Percentiles rank a stretch among this genome's conserved stretches.
Evolutionary conservation across 2,888 invertebrate genomes (phyloP).

Genomic region (Sceliomorpha sp.): DNA sequence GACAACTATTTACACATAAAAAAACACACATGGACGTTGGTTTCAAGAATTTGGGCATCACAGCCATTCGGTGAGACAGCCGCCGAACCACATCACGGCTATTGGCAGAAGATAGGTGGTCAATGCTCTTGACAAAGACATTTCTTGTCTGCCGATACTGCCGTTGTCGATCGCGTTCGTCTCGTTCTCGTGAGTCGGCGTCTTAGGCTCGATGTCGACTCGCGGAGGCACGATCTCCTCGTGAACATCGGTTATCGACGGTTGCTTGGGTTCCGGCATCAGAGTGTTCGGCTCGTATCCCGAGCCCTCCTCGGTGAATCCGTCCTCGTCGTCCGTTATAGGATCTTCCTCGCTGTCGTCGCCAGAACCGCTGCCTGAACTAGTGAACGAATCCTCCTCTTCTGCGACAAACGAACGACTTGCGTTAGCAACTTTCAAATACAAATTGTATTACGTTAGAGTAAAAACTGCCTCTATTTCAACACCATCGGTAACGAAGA

Average conservation of each 20-base stretch:
- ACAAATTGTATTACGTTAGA: too few relatives aligned
- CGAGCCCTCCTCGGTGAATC: constrained; percentile 77
- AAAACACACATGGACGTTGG: constrained; percentile 21
- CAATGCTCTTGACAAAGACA: constrained; percentile 84
- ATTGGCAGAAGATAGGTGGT: constrained; percentile 90
- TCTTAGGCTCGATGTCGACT: constrained; percentile 64
- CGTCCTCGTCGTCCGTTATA: constrained; percentile 75
- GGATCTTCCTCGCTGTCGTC: constrained; percentile 82
- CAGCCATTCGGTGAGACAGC: constrained; percentile 90
- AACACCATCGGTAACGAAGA: too few relatives aligned
- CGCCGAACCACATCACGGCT: constrained; percentile 92
- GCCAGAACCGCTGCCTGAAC: constrained; percentile 89
- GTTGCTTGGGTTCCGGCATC: constrained; percentile 62
- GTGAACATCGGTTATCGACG: constrained; percentile 64
- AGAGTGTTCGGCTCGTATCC: constrained; percentile 72
- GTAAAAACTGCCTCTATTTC: too few relatives aligned
- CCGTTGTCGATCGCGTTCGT: constrained; percentile 65
- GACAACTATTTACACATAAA: constrained; percentile 44
- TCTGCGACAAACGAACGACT: too few relatives aligned
- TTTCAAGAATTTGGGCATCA: constrained; percentile 82
- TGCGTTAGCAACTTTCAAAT: too few relatives aligned
- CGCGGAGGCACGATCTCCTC: constrained; percentile 64
- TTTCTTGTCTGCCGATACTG: constrained; percentile 78
- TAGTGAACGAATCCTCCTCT: constrained; percentile 83
- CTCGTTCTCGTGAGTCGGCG: constrained; percentile 45